These are phyloP conservation scores for Frieseomelitta varia DNA, from an alignment of 1,140 invertebrate genomes.

Conservation along the genomic window DNA sequence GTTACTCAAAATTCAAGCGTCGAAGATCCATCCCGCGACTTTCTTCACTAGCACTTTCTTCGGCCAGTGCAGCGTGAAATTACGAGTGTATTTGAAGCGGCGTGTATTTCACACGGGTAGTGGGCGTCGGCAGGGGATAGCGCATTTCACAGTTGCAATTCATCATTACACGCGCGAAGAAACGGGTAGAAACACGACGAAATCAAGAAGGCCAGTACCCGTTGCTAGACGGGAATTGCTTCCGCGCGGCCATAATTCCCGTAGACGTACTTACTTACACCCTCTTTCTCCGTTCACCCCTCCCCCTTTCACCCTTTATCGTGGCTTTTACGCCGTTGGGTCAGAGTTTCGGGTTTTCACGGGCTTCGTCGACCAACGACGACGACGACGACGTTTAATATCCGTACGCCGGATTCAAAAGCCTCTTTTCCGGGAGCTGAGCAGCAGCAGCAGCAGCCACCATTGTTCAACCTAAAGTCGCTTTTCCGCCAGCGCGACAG, in stretches of 20 bases:
- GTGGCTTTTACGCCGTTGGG: slow-evolving; percentile 11
- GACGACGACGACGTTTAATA: slow-evolving; percentile 28
- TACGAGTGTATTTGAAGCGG: too few species aligned
- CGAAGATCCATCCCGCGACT: background rate
- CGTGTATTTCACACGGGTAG: slow-evolving; percentile 25
- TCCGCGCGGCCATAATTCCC: slow-evolving; percentile 47
- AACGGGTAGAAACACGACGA: slow-evolving; percentile 16
- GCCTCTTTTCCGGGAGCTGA: slow-evolving; percentile 20
- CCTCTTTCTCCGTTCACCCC: background rate
- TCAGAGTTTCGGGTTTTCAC: slow-evolving; percentile 20
- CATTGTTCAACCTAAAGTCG: slow-evolving; percentile 8
- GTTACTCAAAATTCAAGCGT: background rate
- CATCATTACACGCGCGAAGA: slow-evolving; percentile 41
- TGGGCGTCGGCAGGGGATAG: slow-evolving; percentile 37
- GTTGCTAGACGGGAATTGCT: slow-evolving; percentile 42
- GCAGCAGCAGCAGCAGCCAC: background rate
- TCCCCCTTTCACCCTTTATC: background rate
- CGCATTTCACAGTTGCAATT: slow-evolving; percentile 33
- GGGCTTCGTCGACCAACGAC: slow-evolving; percentile 6
- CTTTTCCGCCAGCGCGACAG: background rate
- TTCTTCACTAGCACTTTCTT: background rate
- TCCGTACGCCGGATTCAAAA: slow-evolving; percentile 33
- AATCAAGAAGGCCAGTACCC: slow-evolving; percentile 39
- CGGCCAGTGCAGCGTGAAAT: slow-evolving; percentile 40
- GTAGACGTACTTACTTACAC: slow-evolving; percentile 2